Percentiles rank a stretch among this genome's conserved stretches.
These are phyloP conservation scores for Hyposmocoma kahamanoa DNA, from an alignment of 1,140 invertebrate species.

Conservation along the genomic window DNA sequence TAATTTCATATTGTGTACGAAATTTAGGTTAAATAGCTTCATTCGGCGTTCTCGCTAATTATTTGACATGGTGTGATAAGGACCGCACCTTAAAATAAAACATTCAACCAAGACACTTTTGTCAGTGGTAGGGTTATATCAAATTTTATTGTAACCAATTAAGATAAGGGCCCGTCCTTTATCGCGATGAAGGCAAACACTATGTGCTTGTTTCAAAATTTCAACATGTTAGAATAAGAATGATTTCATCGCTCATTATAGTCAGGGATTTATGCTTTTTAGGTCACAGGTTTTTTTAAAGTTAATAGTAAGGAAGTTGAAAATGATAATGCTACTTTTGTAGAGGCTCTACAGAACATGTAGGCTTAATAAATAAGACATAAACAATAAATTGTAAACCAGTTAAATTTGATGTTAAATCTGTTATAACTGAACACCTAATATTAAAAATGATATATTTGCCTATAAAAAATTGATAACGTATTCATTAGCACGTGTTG, in stretches of 20 bases:
- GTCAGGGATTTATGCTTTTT: constrained; percentile 15
- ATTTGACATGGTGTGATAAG: constrained; percentile 27
- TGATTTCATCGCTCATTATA: constrained; percentile 27
- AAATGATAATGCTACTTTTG: too few relatives aligned
- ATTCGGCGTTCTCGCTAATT: constrained; percentile 4
- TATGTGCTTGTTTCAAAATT: constrained; percentile 12
- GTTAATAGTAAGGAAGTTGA: too few relatives aligned
- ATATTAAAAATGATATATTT: too few relatives aligned
- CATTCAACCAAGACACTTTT: constrained; percentile 3
- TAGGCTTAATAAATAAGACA: too few relatives aligned
- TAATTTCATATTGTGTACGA: too few relatives aligned
- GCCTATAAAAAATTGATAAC: too few relatives aligned
- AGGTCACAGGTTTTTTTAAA: constrained; percentile 7
- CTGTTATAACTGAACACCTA: too few relatives aligned
- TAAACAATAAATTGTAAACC: too few relatives aligned
- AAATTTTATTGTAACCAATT: constrained; percentile 30
- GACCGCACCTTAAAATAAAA: constrained; percentile 23
- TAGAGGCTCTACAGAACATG: too few relatives aligned
- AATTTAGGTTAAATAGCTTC: not conserved
- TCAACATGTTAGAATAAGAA: constrained; percentile 20
- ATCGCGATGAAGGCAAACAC: constrained; percentile 29
- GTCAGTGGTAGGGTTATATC: constrained; percentile 17
- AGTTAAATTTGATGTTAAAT: too few relatives aligned
- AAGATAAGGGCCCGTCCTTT: constrained; percentile 28
- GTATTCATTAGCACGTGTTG: too few relatives aligned